Evolutionary conservation across 2,113 vertebrate genomes (phyloP).

Genomic region (Odontesthes bonariensis): DNA sequence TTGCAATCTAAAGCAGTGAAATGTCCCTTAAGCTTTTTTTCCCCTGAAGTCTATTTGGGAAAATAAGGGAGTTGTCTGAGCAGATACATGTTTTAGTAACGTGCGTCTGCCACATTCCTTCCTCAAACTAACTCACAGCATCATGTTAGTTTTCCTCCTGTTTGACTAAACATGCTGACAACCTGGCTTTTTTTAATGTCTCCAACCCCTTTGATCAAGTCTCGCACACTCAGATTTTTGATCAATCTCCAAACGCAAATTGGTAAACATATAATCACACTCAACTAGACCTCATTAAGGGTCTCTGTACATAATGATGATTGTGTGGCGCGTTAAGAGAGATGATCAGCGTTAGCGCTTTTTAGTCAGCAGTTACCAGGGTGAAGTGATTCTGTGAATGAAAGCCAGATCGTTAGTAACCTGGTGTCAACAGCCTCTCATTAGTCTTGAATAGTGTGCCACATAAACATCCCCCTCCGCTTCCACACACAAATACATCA

Average conservation of each 20-base stretch:
- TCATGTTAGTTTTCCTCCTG: slow-evolving; percentile 48
- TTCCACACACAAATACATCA: slow-evolving; percentile 38
- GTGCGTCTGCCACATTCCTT: slow-evolving; percentile 69
- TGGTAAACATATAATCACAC: slow-evolving; percentile 35
- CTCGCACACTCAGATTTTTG: background rate
- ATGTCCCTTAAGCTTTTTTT: background rate
- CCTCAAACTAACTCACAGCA: slow-evolving; percentile 52
- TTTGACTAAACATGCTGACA: background rate
- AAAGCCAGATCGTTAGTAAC: slow-evolving; percentile 69
- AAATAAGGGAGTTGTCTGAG: slow-evolving; percentile 25
- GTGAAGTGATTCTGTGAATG: slow-evolving; percentile 55
- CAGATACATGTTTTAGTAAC: slow-evolving; percentile 50
- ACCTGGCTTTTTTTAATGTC: slow-evolving; percentile 7
- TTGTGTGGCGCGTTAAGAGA: slow-evolving; percentile 25
- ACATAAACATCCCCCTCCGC: slow-evolving; percentile 55
- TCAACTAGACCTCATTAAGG: slow-evolving; percentile 29
- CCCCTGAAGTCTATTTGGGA: background rate
- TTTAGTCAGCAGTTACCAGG: slow-evolving; percentile 50
- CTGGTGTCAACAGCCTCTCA: slow-evolving; percentile 74
- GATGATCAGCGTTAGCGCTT: slow-evolving; percentile 40
- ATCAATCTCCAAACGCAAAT: slow-evolving; percentile 6
- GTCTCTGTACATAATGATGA: slow-evolving; percentile 35
- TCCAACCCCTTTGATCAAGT: background rate
- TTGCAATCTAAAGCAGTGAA: slow-evolving; percentile 29
- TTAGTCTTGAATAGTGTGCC: slow-evolving; percentile 55